A percentile compares a stretch with the other conserved stretches of the same genome.
Evolutionary conservation across 92 coral and sea anemone species (phyloP).

Genomic region (Paramuricea clavata): DNA sequence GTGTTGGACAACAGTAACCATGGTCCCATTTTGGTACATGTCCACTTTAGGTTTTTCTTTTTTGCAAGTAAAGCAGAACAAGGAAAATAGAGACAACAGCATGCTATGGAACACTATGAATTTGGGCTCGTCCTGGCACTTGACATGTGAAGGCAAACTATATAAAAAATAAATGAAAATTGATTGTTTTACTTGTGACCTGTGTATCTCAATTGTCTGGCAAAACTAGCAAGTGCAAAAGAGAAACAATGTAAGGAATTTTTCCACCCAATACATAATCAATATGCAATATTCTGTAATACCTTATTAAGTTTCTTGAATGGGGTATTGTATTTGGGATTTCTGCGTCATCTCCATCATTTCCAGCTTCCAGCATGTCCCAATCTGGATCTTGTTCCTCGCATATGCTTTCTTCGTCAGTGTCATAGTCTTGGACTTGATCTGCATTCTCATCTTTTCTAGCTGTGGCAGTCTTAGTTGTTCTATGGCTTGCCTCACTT

Average conservation of each 20-base stretch:
- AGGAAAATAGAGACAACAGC: conserved; percentile 35
- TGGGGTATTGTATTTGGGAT: no score
- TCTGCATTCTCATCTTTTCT: neutral
- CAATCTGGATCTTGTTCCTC: no score
- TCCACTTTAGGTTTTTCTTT: conserved; percentile 48
- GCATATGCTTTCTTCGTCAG: no score
- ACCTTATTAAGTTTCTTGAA: no score
- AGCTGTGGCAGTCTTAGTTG: conserved; percentile 22
- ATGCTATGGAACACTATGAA: conserved; percentile 14
- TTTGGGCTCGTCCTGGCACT: conserved; percentile 17
- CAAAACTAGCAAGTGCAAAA: no score
- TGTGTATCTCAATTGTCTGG: no score
- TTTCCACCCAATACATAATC: no score
- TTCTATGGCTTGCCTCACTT: neutral
- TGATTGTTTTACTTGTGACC: conserved; percentile 11
- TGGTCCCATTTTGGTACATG: conserved; percentile 67
- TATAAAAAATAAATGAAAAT: conserved; percentile 25
- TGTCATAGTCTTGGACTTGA: neutral
- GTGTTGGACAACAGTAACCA: conserved; percentile 68
- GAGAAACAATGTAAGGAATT: conserved; percentile 7
- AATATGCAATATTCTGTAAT: no score
- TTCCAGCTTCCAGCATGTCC: no score
- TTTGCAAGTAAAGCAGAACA: conserved; percentile 57
- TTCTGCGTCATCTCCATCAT: no score
- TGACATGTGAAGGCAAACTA: conserved; percentile 33